Evolutionary conservation across 2,888 invertebrate genomes (phyloP).

Genomic region (Muschampia plurimacula): DNA sequence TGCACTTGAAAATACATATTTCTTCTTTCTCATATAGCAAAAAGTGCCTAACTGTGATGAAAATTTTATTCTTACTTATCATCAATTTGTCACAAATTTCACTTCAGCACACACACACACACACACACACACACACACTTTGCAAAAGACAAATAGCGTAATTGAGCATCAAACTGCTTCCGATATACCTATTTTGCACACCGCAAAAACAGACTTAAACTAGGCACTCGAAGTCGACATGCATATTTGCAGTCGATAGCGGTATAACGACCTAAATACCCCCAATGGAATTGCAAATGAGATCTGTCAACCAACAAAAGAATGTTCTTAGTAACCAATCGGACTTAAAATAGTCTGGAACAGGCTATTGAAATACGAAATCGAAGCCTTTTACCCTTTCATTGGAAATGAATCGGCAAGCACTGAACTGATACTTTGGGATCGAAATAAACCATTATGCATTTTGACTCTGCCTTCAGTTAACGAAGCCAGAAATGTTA

Average conservation of each 20-base stretch:
- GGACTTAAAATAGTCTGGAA: conserved; percentile 53
- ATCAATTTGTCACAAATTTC: neutral
- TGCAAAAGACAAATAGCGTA: neutral
- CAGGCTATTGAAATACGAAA: conserved; percentile 55
- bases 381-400: conserved; percentile 52
- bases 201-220: conserved; percentile 16
- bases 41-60: too few relatives aligned
- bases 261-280: conserved; percentile 37
- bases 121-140: neutral
- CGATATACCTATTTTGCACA: conserved; percentile 13
- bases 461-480: conserved; percentile 12
- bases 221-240: conserved; percentile 3
- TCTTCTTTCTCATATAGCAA: too few relatives aligned
- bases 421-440: conserved; percentile 28
- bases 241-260: conserved; percentile 35
- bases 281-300: conserved; percentile 63
- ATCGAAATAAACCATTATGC: conserved; percentile 27
- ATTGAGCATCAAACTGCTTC: neutral
- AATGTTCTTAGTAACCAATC: conserved; percentile 58
- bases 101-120: too few relatives aligned
- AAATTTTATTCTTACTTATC: too few relatives aligned
- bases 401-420: conserved; percentile 46
- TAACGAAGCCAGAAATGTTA: conserved; percentile 11
- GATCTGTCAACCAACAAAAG: conserved; percentile 63
- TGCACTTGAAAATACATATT: too few relatives aligned